Evolutionary conservation across 2,888 invertebrate genomes (phyloP), one percentile per base, ranked within the genome.

Genomic region (Chouioia cunea): DNA sequence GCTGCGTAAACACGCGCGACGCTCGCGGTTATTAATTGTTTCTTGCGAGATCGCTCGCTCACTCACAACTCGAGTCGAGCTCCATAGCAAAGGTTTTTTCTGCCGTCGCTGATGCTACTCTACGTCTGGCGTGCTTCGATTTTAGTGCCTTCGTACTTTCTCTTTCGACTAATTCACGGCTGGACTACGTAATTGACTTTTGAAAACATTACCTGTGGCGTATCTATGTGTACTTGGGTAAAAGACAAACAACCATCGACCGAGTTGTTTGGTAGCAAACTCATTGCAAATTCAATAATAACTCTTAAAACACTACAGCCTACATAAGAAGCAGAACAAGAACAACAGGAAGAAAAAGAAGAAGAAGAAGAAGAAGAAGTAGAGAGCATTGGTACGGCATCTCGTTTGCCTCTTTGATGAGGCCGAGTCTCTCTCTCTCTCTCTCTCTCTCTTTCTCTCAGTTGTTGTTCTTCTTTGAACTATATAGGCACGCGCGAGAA

Each of bases 401-500:
- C 68, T 72, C 56, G 68, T 67, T 73, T 63, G 18, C 62, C 46
- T 20, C 23, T 1, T 36, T 36, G 36, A 36, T 6, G 43, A 15
- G 20, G 23, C 44, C 20, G n/a, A 43, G 22, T n/a, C 36, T 36
- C 4, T 27, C 53, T 46, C 68, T 63, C 56, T 22, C 58, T 36
- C 62, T 22, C 65, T 48, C 64, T 47, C 54, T 22, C 56, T 20
- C 46, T 15, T 12, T 16, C 43, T 46, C 10, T 20, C 15, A n/a
- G 43, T 69, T 65, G 73, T 73, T 73, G 69, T 69, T 75, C 74
- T 74, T 73, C 70, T 62, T 74, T 71, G 74, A 73, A 77, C 68
- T 73, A 75, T 73, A 75, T 67, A 71, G 71, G 65, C 73, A 66
- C 66, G 73, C 65, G 71, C 71, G 72, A 71, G 67, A 66, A 70